Conservation (phyloP, 2,888 invertebrate genomes). For the Antheraea assamensis region DNA sequence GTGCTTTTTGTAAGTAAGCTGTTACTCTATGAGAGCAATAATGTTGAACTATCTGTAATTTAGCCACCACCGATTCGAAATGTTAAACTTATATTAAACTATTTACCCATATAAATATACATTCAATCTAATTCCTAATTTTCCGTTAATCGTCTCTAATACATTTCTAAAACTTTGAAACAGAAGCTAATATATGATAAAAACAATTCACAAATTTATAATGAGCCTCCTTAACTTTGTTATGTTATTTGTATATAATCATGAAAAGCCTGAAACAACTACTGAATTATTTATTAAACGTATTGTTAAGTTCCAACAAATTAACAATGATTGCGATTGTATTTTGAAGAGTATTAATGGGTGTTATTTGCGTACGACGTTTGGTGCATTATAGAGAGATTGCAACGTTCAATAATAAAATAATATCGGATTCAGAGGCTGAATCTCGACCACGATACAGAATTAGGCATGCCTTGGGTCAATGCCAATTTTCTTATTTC, state of each 20-base stretch:
- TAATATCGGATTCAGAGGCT: constrained; percentile 7
- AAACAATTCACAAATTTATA: too few species aligned
- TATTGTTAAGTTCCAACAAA: not conserved
- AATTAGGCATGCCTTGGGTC: constrained; percentile 43
- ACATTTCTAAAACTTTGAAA: not conserved
- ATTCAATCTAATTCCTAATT: too few species aligned
- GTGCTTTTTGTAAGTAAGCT: too few species aligned
- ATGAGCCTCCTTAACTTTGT: not conserved
- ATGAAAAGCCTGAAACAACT: not conserved
- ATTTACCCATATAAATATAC: too few species aligned
- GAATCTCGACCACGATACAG: constrained; percentile 31
- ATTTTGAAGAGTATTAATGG: not conserved
- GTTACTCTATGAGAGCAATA: too few species aligned
- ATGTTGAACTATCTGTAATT: too few species aligned
- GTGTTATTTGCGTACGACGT: not conserved
- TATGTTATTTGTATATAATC: not conserved
- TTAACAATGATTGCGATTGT: not conserved
- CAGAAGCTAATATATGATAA: not conserved
- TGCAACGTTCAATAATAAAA: constrained; percentile 10
- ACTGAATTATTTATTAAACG: not conserved
- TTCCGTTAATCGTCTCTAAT: too few species aligned
- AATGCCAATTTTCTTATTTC: constrained; percentile 43
- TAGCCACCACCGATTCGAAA: too few species aligned
- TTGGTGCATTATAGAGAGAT: not conserved
- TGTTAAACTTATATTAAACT: too few species aligned